Percentiles rank a stretch among this genome's conserved stretches.
Conservation (phyloP, 2,113 vertebrate genomes). For the Lontra canadensis region DNA sequence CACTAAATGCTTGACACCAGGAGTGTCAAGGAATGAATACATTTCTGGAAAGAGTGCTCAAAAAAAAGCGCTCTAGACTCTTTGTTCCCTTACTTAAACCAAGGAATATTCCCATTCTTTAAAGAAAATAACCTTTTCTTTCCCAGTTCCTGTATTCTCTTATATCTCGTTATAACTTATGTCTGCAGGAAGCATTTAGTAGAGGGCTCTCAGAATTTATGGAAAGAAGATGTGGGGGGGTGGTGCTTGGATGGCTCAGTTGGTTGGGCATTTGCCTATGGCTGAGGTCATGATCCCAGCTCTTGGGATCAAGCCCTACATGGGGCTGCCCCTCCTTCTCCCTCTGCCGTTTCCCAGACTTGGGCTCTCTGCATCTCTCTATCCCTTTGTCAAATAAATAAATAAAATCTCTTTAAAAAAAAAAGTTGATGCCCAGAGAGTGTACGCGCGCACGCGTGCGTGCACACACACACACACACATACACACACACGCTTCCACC, state of each 20-base stretch:
- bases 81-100: not conserved
- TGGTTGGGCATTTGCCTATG: no score
- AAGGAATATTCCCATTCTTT: not conserved
- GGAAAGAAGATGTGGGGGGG: not conserved
- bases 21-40: not conserved
- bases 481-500: no score
- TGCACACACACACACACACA: rapidly evolving
- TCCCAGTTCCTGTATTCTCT: not conserved
- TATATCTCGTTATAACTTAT: not conserved
- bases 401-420: not conserved
- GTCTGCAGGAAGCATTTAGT: not conserved
- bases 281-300: no score
- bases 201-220: not conserved
- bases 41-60: not conserved
- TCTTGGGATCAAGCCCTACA: no score
- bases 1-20: not conserved
- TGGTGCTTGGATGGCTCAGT: no score
- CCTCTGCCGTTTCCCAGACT: no score
- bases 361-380: no score
- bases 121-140: not conserved
- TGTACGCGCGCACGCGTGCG: rapidly evolving
- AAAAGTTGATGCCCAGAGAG: not conserved
- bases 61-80: not conserved
- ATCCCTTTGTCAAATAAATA: no score
- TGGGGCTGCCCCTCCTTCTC: no score